Evolutionary conservation across 1,140 invertebrate species (phyloP).

Genomic region (Lucilia cuprina): DNA sequence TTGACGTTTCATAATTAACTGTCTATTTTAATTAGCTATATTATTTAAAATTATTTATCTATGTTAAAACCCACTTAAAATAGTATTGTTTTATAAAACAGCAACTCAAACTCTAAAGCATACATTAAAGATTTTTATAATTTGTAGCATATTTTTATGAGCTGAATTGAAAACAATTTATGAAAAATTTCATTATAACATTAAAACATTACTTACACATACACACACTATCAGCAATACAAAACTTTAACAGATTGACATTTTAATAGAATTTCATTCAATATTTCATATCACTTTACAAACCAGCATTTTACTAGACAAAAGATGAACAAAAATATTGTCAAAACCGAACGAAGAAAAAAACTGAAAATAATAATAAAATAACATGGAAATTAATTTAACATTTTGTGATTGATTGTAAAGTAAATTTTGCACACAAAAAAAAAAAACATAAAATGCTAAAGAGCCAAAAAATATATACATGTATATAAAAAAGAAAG

Average conservation of each 20-base stretch:
- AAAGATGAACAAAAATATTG: background rate
- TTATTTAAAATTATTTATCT: no score
- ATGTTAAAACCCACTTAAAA: no score
- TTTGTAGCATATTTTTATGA: background rate
- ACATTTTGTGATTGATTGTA: constrained; percentile 7
- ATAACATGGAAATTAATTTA: background rate
- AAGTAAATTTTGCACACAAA: background rate
- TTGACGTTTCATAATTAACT: no score
- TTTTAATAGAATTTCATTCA: background rate
- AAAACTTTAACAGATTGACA: background rate
- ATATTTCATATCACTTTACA: background rate
- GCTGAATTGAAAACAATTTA: background rate
- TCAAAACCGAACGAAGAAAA: no score
- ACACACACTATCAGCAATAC: background rate
- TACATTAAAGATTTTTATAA: background rate
- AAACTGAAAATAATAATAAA: no score
- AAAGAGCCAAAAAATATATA: background rate
- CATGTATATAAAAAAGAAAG: no score
- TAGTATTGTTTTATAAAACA: no score
- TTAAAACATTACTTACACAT: background rate
- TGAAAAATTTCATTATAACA: background rate
- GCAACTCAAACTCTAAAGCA: background rate
- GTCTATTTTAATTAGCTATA: no score
- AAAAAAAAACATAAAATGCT: background rate
- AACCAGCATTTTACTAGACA: background rate